Evolutionary conservation across 2,797 vertebrate species (phyloP).

Genomic region (Poecile montanus): DNA sequence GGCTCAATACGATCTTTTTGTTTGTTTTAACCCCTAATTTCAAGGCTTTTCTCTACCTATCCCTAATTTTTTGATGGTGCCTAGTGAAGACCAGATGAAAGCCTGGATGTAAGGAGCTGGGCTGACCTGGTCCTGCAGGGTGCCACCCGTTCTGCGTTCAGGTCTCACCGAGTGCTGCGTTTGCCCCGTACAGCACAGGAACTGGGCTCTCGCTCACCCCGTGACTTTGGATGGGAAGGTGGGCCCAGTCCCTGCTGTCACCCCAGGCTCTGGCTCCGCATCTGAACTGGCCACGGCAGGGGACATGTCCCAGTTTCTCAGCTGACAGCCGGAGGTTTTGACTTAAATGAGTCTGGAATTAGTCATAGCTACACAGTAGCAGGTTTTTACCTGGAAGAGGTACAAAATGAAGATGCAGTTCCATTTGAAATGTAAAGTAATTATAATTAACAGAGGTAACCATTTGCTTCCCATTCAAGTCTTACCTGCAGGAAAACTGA

Average conservation of each 20-base stretch:
- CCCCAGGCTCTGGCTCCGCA: background rate
- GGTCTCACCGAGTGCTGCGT: background rate
- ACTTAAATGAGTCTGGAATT: background rate
- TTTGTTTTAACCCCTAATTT: background rate
- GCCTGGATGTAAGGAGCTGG: background rate
- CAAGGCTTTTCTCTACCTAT: background rate
- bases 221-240: background rate
- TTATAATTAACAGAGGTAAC: background rate
- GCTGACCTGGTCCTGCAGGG: background rate
- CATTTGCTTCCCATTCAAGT: background rate
- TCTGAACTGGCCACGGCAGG: background rate
- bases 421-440: background rate
- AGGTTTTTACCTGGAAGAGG: background rate
- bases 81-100: background rate
- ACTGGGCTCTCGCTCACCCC: rapidly evolving
- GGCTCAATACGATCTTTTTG: background rate
- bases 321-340: background rate
- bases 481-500: background rate
- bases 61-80: background rate
- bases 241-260: background rate
- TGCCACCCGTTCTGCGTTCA: background rate
- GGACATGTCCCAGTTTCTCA: background rate
- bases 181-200: background rate
- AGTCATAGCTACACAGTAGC: background rate
- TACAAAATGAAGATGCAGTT: background rate